Evolutionary conservation across 2,888 invertebrate species (phyloP).

Genomic region (Nematopogon swammerdamellus): DNA sequence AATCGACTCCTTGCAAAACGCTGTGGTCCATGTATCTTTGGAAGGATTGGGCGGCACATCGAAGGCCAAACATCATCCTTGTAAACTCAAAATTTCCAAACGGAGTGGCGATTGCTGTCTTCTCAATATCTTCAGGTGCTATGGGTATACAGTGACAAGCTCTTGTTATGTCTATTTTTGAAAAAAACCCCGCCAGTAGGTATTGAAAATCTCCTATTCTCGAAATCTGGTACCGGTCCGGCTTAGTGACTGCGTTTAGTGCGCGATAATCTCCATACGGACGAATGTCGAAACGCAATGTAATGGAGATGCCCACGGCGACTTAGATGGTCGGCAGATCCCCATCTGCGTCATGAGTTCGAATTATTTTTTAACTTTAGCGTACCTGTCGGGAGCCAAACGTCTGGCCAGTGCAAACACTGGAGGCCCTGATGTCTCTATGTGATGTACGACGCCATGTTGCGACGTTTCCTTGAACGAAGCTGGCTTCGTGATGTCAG

Average conservation of each 20-base stretch:
- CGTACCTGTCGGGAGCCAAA: slow-evolving; percentile 19
- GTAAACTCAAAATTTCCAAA: slow-evolving; percentile 19
- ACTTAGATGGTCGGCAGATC: slow-evolving; percentile 27
- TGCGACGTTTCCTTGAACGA: slow-evolving; percentile 3
- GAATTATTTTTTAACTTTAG: slow-evolving; percentile 20
- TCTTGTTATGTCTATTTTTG: slow-evolving; percentile 8
- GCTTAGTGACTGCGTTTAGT: slow-evolving; percentile 15
- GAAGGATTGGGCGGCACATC: not conserved
- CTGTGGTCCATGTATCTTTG: slow-evolving; percentile 1
- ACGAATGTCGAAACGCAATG: slow-evolving; percentile 11
- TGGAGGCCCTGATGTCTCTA: slow-evolving; percentile 22
- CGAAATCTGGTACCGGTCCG: slow-evolving; percentile 8
- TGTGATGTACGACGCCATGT: slow-evolving; percentile 15
- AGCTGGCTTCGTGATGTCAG: slow-evolving; percentile 3
- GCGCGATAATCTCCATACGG: slow-evolving; percentile 22
- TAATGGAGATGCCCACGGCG: slow-evolving; percentile 27
- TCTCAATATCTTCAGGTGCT: slow-evolving; percentile 9
- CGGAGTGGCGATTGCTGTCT: slow-evolving; percentile 21
- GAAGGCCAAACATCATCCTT: not conserved
- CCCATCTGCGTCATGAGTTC: slow-evolving; percentile 20
- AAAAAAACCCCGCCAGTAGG: slow-evolving; percentile 6
- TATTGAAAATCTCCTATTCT: slow-evolving; percentile 7
- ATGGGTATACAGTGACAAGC: slow-evolving; percentile 26
- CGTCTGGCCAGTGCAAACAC: slow-evolving; percentile 19
- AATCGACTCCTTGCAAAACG: slow-evolving; percentile 11